Percentiles rank a stretch among this genome's conserved stretches.
Conservation (phyloP, 2,888 invertebrate species). For the Melieria crassipennis region DNA sequence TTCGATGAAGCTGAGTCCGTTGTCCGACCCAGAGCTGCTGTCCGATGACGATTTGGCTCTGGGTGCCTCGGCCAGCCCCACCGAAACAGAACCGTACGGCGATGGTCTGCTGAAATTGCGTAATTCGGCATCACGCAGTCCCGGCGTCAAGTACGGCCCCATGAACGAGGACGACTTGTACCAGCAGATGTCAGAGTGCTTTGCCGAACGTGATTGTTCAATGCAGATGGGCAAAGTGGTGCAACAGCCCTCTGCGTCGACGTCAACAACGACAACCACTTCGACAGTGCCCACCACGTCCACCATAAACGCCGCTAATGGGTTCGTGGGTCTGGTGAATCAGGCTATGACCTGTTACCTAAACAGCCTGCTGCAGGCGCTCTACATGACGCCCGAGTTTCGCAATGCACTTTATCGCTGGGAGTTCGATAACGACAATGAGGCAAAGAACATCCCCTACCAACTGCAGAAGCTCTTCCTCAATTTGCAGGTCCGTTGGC, state of each 20-base stretch:
- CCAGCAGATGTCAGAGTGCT: neutral
- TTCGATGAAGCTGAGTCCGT: constrained; percentile 57
- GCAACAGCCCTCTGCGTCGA: constrained; percentile 31
- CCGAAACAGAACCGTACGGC: constrained; percentile 53
- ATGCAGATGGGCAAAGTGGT: constrained; percentile 28
- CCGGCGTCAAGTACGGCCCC: constrained; percentile 33
- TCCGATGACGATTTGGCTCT: constrained; percentile 64
- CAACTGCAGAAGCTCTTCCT: constrained; percentile 88
- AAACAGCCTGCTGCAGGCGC: constrained; percentile 86
- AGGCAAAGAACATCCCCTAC: constrained; percentile 80
- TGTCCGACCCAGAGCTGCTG: constrained; percentile 58
- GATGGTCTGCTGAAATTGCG: constrained; percentile 42
- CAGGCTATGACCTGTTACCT: constrained; percentile 94
- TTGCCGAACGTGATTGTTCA: constrained; percentile 10
- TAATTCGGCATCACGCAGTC: constrained; percentile 34
- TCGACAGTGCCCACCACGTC: constrained; percentile 39
- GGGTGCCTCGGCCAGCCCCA: constrained; percentile 66
- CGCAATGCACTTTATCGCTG: constrained; percentile 87
- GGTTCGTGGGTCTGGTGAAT: constrained; percentile 83
- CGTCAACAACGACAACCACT: constrained; percentile 26
- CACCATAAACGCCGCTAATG: constrained; percentile 33
- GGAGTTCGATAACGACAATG: constrained; percentile 79
- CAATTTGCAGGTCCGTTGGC: constrained; percentile 74
- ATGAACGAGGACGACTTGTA: constrained; percentile 39
- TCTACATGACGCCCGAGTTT: constrained; percentile 93